Conservation (phyloP, 2,888 invertebrate genomes). For the Eulithis prunata region DNA sequence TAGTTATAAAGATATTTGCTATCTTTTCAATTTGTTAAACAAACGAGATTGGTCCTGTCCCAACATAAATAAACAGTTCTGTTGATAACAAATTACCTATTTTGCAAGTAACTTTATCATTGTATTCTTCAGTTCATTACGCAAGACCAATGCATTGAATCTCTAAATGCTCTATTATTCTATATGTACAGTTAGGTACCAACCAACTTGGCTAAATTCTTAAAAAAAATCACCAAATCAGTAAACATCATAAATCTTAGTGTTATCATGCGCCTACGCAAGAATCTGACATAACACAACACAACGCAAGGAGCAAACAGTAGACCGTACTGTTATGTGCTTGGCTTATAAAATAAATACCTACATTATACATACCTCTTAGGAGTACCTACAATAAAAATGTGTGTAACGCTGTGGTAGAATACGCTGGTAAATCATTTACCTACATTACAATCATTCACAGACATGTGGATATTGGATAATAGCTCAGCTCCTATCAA, state of each 20-base stretch:
- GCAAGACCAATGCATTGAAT: not conserved
- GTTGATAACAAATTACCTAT: not conserved
- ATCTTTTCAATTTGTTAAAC: not conserved
- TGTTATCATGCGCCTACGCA: constrained; percentile 38
- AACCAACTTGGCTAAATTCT: too few species aligned
- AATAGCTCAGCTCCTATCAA: too few species aligned
- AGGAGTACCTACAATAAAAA: too few species aligned
- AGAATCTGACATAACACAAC: constrained; percentile 35
- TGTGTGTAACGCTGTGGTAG: too few species aligned
- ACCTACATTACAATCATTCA: too few species aligned
- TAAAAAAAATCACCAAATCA: not conserved
- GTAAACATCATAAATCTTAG: constrained; percentile 26
- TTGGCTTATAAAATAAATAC: not conserved
- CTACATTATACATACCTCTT: too few species aligned
- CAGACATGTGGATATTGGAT: too few species aligned
- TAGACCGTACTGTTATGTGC: constrained; percentile 11
- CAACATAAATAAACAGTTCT: not conserved
- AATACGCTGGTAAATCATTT: too few species aligned
- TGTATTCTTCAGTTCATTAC: not conserved
- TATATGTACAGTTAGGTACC: too few species aligned
- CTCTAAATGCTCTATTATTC: not conserved
- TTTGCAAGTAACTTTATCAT: too few species aligned
- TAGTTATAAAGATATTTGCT: not conserved
- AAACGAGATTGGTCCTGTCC: not conserved
- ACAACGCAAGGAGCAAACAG: not conserved